Evolutionary conservation across 2,113 vertebrate genomes (phyloP), one percentile per base, ranked within the genome.

Genomic region (Caloenas nicobarica): DNA sequence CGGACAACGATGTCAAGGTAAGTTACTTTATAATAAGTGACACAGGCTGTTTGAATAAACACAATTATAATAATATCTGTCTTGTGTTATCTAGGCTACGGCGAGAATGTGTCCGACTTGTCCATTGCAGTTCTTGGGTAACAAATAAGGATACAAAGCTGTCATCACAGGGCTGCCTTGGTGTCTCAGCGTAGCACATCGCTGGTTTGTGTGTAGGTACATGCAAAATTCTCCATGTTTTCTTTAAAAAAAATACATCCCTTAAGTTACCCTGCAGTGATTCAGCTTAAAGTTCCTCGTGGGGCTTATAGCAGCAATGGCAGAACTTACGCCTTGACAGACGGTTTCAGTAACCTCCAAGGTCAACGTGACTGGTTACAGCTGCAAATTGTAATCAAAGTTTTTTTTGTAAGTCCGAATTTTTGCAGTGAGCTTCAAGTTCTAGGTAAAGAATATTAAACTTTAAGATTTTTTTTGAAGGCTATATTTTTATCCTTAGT

Each of bases 211-310:
- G 10, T 57, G 26, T 51, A 40, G 79, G 34, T 42, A 18, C 28
- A 2, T 9, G 13, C 31, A 25, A 1, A 60, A 21, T 80, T 71
- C 38, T 84, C 36, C 25, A 4, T 14, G 2, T 46, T 58, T 76
- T 57, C 34, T 71, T 46, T 66, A 10, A 60, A 71, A 60, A 71
- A 25, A 22, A 6, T 8, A 3, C 7, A 7, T 46, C 40, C 12
- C 38, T 64, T 44, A 29, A 56, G 2, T 51, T 40, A 25, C 15
- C 64, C 42, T 1, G 5, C 24, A 31, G 0, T 19, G 18, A 44
- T 33, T 44, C 46, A 65, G 6, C 29, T 7, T n/a, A 0, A 40
- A 24, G 54, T 38, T 88, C 25, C 60, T 94, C 0, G 0, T 44
- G n/a, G 46, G 21, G 5, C 23, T 84, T 33, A 0, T 26, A 14